Base-by-base conservation (phyloP, 2,113 vertebrate genomes). In the Nesoenas mayeri region DNA sequence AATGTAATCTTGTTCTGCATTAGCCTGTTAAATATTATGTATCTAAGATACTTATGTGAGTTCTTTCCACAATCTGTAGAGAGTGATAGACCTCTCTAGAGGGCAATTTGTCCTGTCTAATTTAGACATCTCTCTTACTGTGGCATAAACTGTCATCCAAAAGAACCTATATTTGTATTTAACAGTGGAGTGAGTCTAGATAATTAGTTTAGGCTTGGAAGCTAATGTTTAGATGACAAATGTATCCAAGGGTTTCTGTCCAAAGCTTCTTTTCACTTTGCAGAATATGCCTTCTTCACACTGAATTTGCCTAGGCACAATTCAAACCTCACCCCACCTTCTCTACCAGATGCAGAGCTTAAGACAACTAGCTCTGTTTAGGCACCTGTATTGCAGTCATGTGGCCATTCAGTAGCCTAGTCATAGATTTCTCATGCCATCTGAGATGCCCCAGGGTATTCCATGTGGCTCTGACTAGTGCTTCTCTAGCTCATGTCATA, bases 401-500 rank as follows among this genome's bases (percentile, higher is more conserved):
- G 32, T 11, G 86, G 51, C 38, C 15, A 82, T 71, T 89, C 40
- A 36, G 48, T 87, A 92, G 57, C 48, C 86, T 79, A 57, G 58
- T 72, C 0, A 1, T 19, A 20, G 26, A 51, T 62, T 83, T 85
- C 73, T 85, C 54, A 65, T 62, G 70, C 73, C 89, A 94, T 92
- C 82, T 95, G 94, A 92, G 69, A 61, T 69, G 87, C 93, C 89
- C 84, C 53, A 79, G 91, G 94, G 77, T 89, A 91, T 91, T 95
- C 86, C 80, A 84, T 71, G 83, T 67, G 86, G 65, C 89, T 97
- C 48, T 84, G 57, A 92, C 22, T 22, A 64, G 53, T 64, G 24
- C 9, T 88, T 34, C 72, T 86, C 91, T 56, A 93, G 69, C 29
- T 91, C 2, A 5, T 90, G 85, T 86, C 72, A 53, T 89, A 89